Evolutionary conservation across 2,888 invertebrate species (phyloP).

Genomic region (Phymatocera aterrima): DNA sequence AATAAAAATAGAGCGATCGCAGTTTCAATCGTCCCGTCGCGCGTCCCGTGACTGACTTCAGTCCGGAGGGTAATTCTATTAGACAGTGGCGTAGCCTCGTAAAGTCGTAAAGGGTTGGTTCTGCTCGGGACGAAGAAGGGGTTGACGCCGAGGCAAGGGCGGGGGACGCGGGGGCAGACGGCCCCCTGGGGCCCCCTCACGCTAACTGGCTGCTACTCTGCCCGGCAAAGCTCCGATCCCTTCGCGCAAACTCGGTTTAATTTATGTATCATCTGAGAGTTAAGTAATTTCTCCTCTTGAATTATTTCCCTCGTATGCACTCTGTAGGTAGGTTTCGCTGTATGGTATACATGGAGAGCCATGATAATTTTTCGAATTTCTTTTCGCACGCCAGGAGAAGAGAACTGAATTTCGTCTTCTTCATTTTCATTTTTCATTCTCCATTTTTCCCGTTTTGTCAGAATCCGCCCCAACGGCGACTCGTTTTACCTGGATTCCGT

Average conservation of each 20-base stretch:
- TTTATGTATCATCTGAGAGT: conserved; percentile 75
- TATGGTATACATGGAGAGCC: too few relatives aligned
- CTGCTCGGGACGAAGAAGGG: conserved; percentile 48
- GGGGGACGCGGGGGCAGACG: conserved; percentile 56
- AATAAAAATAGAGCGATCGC: conserved; percentile 61
- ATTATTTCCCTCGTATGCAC: conserved; percentile 48
- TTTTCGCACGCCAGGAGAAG: too few relatives aligned
- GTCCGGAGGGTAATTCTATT: conserved; percentile 74
- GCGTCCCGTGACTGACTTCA: conserved; percentile 64
- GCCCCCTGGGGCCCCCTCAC: conserved; percentile 74
- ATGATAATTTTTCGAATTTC: too few relatives aligned
- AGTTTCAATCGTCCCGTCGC: conserved; percentile 50
- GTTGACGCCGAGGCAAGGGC: conserved; percentile 51
- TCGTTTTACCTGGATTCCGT: too few relatives aligned
- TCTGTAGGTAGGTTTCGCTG: too few relatives aligned
- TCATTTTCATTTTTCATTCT: too few relatives aligned
- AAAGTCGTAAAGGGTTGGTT: conserved; percentile 74
- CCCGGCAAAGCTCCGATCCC: conserved; percentile 64
- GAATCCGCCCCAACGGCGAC: too few relatives aligned
- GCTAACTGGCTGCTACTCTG: conserved; percentile 74
- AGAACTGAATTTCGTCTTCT: too few relatives aligned
- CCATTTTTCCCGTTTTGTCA: too few relatives aligned
- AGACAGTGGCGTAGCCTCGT: conserved; percentile 71
- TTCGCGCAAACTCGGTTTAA: conserved; percentile 73
- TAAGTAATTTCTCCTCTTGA: conserved; percentile 73